Evolutionary conservation across 2,888 invertebrate species (phyloP), one percentile per base, ranked within the genome.

Genomic region (Spisula solida): DNA sequence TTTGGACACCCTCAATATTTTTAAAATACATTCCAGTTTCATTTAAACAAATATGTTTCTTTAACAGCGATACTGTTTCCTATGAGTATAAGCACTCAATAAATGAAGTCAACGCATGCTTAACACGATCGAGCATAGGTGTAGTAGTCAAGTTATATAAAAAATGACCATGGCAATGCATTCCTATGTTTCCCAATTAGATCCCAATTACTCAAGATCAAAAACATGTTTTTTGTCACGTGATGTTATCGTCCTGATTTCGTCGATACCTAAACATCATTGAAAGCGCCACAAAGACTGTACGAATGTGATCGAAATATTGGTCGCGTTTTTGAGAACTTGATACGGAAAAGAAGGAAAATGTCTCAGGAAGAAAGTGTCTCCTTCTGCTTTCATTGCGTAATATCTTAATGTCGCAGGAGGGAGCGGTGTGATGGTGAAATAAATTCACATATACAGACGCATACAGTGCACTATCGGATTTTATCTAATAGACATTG

Each of bases 321-420:
- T 75, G 29, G 75, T 14, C 2, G 75, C 31, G 34, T 75, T 75
- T 75, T 75, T 75, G 29, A 31, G 16, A 34, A 75, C 34, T 75
- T 31, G 75, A 75, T 75, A 75, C 75, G 31, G 34, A 34, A 75
- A 14, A 31, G 5, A 18, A 34, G 34, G 25, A 75, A 20, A 75
- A 34, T 75, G 31, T 31, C 34, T 34, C 34, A 16, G 75, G 18
- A 75, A 75, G 31, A 75, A 31, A 5, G 31, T 34, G 31, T 16
- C 14, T 16, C 25, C 34, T 75, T 75, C 75, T 14, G 75, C 16
- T 34, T 31, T 12, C 25, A 75, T 75, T 75, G 75, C 75, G 31
- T 75, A 75, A 75, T 75, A 34, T 75, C 25, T n/a, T 70, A 29
- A 29, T 75, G 75, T 75, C 75, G 31, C 75, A 75, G 75, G 12